Evolutionary conservation across 1,140 invertebrate genomes (phyloP).

Genomic region (Sminthurides bifidus): DNA sequence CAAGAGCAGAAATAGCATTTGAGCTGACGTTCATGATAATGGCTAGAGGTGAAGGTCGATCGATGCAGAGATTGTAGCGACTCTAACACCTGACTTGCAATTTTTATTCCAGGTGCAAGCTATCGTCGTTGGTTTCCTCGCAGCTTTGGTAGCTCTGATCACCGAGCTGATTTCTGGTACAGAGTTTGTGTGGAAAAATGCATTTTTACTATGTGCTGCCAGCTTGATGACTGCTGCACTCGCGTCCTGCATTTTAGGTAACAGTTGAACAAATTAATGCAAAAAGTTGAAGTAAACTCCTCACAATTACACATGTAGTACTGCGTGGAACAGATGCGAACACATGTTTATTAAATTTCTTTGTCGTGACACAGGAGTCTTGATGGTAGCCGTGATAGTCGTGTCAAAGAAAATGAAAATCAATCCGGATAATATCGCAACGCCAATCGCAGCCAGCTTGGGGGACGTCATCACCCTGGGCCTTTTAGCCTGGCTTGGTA

Average conservation of each 20-base stretch:
- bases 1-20: too few species aligned
- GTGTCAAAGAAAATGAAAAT: constrained; percentile 64
- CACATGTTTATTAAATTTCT: neutral
- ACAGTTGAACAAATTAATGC: too few species aligned
- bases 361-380: constrained; percentile 1
- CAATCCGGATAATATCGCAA: constrained; percentile 94
- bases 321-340: too few species aligned
- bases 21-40: too few species aligned
- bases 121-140: constrained; percentile 80
- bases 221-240: constrained; percentile 20
- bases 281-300: too few species aligned
- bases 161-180: constrained; percentile 70
- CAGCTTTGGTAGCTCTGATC: constrained; percentile 68
- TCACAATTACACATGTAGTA: too few species aligned
- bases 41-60: too few species aligned
- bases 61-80: neutral
- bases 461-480: constrained; percentile 56
- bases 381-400: constrained; percentile 71
- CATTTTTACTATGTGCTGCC: constrained; percentile 63
- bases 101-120: constrained; percentile 58
- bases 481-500: constrained; percentile 20
- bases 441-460: constrained; percentile 87
- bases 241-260: constrained; percentile 36
- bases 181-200: constrained; percentile 65
- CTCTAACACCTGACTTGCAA: neutral